Conservation (phyloP, 2,797 vertebrate genomes). For the Platyrinchus mystaceus region DNA sequence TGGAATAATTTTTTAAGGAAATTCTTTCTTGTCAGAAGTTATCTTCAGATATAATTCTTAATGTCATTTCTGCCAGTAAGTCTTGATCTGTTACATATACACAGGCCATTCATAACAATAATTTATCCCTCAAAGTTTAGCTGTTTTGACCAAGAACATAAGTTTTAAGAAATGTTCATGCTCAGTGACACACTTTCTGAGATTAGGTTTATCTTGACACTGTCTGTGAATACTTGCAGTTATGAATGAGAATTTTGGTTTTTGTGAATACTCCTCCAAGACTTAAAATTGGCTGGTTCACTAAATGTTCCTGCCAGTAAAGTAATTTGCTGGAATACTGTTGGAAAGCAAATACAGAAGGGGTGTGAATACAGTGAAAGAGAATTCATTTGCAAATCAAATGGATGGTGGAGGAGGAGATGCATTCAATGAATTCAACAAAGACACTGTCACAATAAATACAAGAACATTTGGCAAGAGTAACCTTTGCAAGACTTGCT, state of each 20-base stretch:
- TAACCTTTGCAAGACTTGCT: conserved; percentile 22
- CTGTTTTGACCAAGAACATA: neutral
- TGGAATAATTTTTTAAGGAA: neutral
- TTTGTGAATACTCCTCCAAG: conserved; percentile 27
- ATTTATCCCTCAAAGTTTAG: neutral
- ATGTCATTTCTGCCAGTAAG: neutral
- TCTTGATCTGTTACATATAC: neutral
- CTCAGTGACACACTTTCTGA: neutral
- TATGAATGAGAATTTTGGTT: conserved; percentile 36
- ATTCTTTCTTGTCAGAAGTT: neutral
- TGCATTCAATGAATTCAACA: conserved; percentile 29
- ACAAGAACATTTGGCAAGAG: conserved; percentile 35
- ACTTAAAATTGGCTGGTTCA: conserved; percentile 48
- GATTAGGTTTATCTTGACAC: neutral
- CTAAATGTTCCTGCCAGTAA: conserved; percentile 50
- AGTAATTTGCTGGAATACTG: conserved; percentile 60
- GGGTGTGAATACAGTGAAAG: conserved; percentile 48
- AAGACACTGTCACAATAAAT: conserved; percentile 52
- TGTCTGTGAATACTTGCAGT: neutral
- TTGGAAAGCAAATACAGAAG: conserved; percentile 67
- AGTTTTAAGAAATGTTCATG: neutral
- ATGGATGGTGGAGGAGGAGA: conserved; percentile 12
- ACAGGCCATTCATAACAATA: neutral
- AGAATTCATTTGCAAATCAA: conserved; percentile 56
- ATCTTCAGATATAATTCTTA: neutral